phyloP scores from a whole-genome alignment of 2,888 invertebrate genomes.

The Acronicta psi region DNA sequence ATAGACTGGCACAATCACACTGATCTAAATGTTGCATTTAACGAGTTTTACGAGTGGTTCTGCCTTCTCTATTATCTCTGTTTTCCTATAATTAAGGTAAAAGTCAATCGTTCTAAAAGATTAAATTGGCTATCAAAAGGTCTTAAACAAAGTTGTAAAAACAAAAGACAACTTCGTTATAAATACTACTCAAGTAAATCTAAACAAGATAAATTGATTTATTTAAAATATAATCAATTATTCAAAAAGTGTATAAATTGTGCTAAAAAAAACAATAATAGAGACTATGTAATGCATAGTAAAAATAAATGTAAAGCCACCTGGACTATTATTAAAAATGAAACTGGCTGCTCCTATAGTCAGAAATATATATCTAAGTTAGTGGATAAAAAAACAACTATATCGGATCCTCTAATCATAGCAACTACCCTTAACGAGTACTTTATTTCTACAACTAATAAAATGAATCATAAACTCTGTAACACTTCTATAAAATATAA shows the following conservation, averaged over 20 bases:
- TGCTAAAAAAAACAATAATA: too few relatives aligned
- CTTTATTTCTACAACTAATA: not conserved
- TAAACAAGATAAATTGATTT: not conserved
- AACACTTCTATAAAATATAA: not conserved
- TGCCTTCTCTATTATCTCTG: too few relatives aligned
- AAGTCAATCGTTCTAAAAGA: too few relatives aligned
- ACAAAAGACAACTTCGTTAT: not conserved
- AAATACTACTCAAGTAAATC: not conserved
- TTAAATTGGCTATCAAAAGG: not conserved
- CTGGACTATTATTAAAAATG: not conserved
- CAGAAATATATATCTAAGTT: not conserved
- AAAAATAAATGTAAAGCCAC: not conserved
- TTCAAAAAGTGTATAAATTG: not conserved
- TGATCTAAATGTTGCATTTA: too few relatives aligned
- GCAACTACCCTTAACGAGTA: not conserved
- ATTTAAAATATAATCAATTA: not conserved
- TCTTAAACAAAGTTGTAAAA: not conserved
- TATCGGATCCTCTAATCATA: not conserved
- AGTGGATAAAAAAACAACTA: not conserved
- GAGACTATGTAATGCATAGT: not conserved
- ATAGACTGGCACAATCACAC: too few relatives aligned
- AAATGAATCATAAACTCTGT: not conserved
- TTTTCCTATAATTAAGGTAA: too few relatives aligned
- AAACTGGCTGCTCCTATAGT: too few relatives aligned
- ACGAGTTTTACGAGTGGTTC: too few relatives aligned